A percentile compares a stretch with the other conserved stretches of the same genome.
These are phyloP conservation scores for Semotilus atromaculatus DNA, from an alignment of 2,797 vertebrate genomes.

Conservation along the genomic window DNA sequence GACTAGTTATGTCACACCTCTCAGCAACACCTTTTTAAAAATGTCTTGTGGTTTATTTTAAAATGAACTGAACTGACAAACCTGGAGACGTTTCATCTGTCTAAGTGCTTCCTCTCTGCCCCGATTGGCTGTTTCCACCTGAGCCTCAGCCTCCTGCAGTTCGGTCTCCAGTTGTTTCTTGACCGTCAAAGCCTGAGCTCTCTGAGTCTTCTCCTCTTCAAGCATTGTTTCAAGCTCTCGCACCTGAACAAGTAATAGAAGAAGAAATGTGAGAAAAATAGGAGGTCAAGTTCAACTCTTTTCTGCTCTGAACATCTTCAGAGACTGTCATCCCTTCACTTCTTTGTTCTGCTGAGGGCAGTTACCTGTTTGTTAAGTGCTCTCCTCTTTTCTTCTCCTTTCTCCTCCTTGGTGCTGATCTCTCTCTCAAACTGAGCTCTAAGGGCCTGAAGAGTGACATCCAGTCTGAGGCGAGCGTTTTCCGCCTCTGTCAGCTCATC, in stretches of 20 bases:
- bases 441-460: conserved; percentile 91
- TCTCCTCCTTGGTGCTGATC: conserved; percentile 85
- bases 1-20: neutral
- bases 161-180: conserved; percentile 89
- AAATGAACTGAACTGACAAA: conserved; percentile 45
- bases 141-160: conserved; percentile 85
- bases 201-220: conserved; percentile 89
- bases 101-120: conserved; percentile 86
- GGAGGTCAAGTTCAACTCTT: neutral
- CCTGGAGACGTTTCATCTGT: conserved; percentile 87
- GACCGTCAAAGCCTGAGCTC: conserved; percentile 79
- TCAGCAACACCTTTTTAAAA: neutral
- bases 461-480: conserved; percentile 88
- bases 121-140: conserved; percentile 78
- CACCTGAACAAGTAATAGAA: conserved; percentile 72
- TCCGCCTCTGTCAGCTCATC: conserved; percentile 88
- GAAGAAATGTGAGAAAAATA: neutral
- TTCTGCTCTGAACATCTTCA: neutral
- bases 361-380: conserved; percentile 89
- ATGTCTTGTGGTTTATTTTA: neutral
- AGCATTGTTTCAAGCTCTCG: conserved; percentile 87
- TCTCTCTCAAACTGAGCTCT: conserved; percentile 91
- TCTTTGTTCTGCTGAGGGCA: neutral
- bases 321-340: neutral
- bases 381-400: conserved; percentile 89